Evolutionary conservation across 2,888 invertebrate species (phyloP).

Genomic region (Helleia helle): DNA sequence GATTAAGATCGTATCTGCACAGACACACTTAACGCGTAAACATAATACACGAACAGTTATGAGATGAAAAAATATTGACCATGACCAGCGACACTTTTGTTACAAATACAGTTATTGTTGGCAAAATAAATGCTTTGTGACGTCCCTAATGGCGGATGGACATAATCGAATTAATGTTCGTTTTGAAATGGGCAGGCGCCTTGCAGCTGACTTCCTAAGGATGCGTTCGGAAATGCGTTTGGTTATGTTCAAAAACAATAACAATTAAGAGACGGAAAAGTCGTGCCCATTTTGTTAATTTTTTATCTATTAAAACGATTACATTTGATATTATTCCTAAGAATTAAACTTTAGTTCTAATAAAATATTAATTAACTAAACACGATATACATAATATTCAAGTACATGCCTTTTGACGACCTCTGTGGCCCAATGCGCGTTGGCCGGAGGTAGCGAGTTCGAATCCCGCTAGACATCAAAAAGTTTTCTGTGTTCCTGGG

Average conservation of each 20-base stretch:
- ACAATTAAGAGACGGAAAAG: too few relatives aligned
- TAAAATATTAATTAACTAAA: too few relatives aligned
- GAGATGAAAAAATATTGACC: slow-evolving; percentile 39
- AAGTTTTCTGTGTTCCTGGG: too few relatives aligned
- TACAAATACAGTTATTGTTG: slow-evolving; percentile 67
- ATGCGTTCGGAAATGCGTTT: background rate
- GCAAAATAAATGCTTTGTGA: slow-evolving; percentile 61
- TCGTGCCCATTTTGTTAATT: too few relatives aligned
- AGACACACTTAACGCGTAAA: slow-evolving; percentile 61
- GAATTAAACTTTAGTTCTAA: too few relatives aligned
- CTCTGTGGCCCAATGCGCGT: too few relatives aligned
- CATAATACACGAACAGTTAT: slow-evolving; percentile 52
- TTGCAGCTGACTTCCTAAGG: background rate
- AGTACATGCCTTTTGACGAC: too few relatives aligned
- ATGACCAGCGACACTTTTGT: slow-evolving; percentile 32
- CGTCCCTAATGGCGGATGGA: slow-evolving; percentile 29
- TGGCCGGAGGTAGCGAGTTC: too few relatives aligned
- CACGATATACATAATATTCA: too few relatives aligned
- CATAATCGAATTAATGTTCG: slow-evolving; percentile 66
- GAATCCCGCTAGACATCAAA: too few relatives aligned
- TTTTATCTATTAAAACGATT: too few relatives aligned
- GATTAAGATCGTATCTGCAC: slow-evolving; percentile 65
- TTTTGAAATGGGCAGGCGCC: slow-evolving; percentile 25
- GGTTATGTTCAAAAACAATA: background rate
- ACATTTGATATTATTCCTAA: too few relatives aligned